Evolutionary conservation across 92 coral and sea anemone species (phyloP).

Genomic region (Actinostola sp.): DNA sequence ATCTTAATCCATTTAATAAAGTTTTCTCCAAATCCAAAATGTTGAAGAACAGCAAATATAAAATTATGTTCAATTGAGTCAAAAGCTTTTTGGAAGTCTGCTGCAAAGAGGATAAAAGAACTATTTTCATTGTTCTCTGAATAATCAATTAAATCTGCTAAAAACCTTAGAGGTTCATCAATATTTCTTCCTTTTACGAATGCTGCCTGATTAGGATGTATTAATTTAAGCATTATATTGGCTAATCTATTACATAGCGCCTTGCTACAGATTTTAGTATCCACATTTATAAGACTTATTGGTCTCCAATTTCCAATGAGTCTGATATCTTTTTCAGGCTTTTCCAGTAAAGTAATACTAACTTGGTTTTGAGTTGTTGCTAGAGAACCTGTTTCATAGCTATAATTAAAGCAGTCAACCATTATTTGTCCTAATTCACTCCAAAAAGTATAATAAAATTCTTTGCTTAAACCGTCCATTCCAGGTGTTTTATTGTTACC

Average conservation of each 20-base stretch:
- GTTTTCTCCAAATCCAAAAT: constrained; percentile 14
- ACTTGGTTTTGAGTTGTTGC: constrained; percentile 30
- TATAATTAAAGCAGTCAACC: constrained; percentile 23
- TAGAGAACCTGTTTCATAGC: constrained; percentile 1
- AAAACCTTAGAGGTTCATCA: constrained; percentile 14
- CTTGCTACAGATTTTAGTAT: constrained; percentile 27
- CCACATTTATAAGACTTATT: constrained; percentile 32
- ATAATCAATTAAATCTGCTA: constrained; percentile 26
- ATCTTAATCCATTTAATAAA: constrained; percentile 17
- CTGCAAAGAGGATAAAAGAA: constrained; percentile 17
- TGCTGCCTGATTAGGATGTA: constrained; percentile 34
- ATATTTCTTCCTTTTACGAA: constrained; percentile 29
- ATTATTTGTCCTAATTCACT: constrained; percentile 10
- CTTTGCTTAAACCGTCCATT: constrained; percentile 16
- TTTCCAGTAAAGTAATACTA: constrained; percentile 27
- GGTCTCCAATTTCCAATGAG: constrained; percentile 36
- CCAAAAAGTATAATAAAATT: constrained; percentile 18
- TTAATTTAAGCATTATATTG: constrained; percentile 22
- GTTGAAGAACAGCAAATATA: constrained; percentile 14
- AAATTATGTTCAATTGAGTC: constrained; percentile 4
- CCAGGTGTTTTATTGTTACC: constrained; percentile 17
- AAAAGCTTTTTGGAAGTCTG: background rate
- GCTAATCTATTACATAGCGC: constrained; percentile 21
- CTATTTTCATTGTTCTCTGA: background rate
- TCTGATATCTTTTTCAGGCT: constrained; percentile 26